Conservation (phyloP, 2,888 invertebrate genomes). For the Dryobotodes eremita region DNA sequence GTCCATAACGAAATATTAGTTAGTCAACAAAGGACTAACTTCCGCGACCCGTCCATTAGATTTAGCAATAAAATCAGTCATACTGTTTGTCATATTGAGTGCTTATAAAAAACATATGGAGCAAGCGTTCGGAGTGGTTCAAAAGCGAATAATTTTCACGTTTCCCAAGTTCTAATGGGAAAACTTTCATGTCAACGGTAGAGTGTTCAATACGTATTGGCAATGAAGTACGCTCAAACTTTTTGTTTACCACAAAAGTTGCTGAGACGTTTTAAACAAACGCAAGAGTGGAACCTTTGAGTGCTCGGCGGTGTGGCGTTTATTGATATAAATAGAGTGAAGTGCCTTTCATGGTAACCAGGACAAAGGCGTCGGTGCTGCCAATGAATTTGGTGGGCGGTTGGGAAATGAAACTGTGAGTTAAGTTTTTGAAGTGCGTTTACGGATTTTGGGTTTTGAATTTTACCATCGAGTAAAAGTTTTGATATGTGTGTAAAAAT, state of each 20-base stretch:
- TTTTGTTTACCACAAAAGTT: slow-evolving; percentile 76
- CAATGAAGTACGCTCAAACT: slow-evolving; percentile 70
- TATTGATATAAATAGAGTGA: slow-evolving; percentile 52
- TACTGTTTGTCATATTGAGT: slow-evolving; percentile 66
- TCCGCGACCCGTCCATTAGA: slow-evolving; percentile 56
- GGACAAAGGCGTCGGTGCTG: slow-evolving; percentile 22
- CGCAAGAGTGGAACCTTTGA: slow-evolving; percentile 53
- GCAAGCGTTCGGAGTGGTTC: slow-evolving; percentile 59
- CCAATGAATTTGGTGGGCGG: slow-evolving; percentile 23
- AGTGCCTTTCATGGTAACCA: slow-evolving; percentile 18
- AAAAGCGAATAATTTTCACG: slow-evolving; percentile 81
- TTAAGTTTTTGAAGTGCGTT: neutral
- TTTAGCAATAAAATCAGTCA: slow-evolving; percentile 66
- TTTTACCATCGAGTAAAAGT: neutral
- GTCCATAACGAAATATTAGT: slow-evolving; percentile 51
- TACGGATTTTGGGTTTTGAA: neutral
- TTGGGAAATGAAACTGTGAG: slow-evolving; percentile 3
- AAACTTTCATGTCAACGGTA: slow-evolving; percentile 80
- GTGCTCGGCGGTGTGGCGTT: slow-evolving; percentile 38
- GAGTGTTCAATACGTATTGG: slow-evolving; percentile 77
- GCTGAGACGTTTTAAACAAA: slow-evolving; percentile 61
- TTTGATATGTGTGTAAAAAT: neutral
- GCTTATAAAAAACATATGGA: slow-evolving; percentile 71
- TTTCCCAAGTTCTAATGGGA: slow-evolving; percentile 83
- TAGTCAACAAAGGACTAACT: slow-evolving; percentile 40